A percentile compares a stretch with the other conserved stretches of the same genome.
Conservation (phyloP, 2,113 vertebrate species). For the Coptodon bakossiorum region DNA sequence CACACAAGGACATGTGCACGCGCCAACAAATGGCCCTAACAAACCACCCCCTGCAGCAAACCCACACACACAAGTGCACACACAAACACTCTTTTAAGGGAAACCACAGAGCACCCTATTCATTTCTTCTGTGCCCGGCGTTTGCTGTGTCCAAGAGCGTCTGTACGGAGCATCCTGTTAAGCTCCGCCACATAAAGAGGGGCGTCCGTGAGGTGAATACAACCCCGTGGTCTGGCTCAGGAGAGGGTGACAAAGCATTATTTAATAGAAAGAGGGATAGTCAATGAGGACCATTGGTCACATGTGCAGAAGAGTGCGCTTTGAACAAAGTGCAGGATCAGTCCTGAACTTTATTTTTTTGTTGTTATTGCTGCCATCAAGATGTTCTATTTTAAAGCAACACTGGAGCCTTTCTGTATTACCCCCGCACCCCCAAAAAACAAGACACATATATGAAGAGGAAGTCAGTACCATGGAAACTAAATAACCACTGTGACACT, state of each 20-base stretch:
- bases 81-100: conserved; percentile 23
- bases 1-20: background rate
- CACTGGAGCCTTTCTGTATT: background rate
- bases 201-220: conserved; percentile 64
- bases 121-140: conserved; percentile 20
- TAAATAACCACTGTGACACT: background rate
- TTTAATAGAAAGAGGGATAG: conserved; percentile 20
- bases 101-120: conserved; percentile 56
- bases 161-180: conserved; percentile 56
- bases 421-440: background rate
- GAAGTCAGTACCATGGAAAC: background rate
- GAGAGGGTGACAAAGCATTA: conserved; percentile 48
- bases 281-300: background rate
- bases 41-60: conserved; percentile 21
- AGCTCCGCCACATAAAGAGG: conserved; percentile 36
- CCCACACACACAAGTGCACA: background rate
- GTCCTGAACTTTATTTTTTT: background rate
- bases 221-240: background rate
- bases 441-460: background rate
- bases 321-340: background rate
- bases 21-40: background rate
- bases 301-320: background rate
- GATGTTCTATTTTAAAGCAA: background rate
- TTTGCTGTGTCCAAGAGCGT: conserved; percentile 51
- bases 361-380: background rate